Evolutionary conservation across 2,888 invertebrate genomes (phyloP), one percentile per base, ranked within the genome.

Genomic region (Catocala sponsa): DNA sequence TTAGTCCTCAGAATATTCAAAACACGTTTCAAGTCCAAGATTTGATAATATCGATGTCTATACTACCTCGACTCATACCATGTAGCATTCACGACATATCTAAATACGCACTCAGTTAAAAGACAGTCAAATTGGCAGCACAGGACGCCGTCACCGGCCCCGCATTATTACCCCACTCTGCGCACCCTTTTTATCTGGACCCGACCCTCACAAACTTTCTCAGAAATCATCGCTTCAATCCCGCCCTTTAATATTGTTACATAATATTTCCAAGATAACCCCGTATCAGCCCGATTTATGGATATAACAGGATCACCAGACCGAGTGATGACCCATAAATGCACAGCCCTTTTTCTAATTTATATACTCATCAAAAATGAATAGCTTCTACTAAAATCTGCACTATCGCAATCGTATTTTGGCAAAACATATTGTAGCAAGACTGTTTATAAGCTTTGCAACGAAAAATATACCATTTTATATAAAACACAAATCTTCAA

Each of bases 181-280:
- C 77, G 79, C 82, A 90, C 89, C 92, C 92, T 90, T 92, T 91
- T 91, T 91, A 91, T 89, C 87, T 78, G 74, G 67, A 73, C 80
- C 81, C 85, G 85, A 90, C 91, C 91, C 89, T 91, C 78, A 64
- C 81, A 83, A 86, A 86, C 79, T 86, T 87, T 86, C 82, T 78
- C 81, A 83, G 83, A 82, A 89, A 90, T 91, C 91, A 89, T 90
- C 87, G 87, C 79, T 72, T 78, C 80, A 78, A 82, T 81, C 82
- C 83, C 79, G 82, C 83, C 85, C 85, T 86, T 86, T 86, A 82
- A 85, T 87, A 87, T 84, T 84, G 80, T 80, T 83, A 86, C 82
- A 86, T 85, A 81, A 87, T 86, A 87, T 86, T 86, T 81, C 72
- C 68, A 70, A 81, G 76, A 81, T 80, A 79, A 78, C 71, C 67